Conservation (phyloP, 2,113 vertebrate genomes). For the Scomber colias region DNA sequence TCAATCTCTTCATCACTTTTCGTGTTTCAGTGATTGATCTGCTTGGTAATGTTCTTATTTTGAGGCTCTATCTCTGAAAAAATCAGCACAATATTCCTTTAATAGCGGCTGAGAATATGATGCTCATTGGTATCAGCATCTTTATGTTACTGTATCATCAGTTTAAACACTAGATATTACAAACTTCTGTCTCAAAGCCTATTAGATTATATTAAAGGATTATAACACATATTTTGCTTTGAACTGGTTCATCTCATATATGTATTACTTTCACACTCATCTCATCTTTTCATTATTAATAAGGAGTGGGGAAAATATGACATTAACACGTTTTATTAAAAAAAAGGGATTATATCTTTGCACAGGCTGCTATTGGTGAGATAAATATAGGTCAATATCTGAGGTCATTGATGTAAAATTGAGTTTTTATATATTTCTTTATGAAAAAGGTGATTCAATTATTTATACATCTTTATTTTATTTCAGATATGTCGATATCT, state of each 20-base stretch:
- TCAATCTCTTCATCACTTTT: constrained; percentile 23
- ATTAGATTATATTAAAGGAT: constrained; percentile 19
- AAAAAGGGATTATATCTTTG: no score
- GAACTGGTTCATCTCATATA: constrained; percentile 17
- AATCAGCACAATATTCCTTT: constrained; percentile 12
- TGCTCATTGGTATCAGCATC: not conserved
- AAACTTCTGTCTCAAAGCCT: not conserved
- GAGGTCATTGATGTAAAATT: no score
- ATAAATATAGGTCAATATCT: no score
- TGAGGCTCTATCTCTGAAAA: not conserved
- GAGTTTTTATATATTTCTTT: no score
- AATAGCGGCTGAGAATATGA: not conserved
- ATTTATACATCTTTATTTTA: no score
- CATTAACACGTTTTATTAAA: no score
- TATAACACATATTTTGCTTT: constrained; percentile 38
- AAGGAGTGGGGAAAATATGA: no score
- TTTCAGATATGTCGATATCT: no score
- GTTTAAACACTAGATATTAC: constrained; percentile 19
- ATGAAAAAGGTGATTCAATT: no score
- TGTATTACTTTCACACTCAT: constrained; percentile 18
- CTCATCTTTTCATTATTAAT: constrained; percentile 19
- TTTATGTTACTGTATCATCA: no score
- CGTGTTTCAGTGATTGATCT: constrained; percentile 38
- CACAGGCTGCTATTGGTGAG: no score
- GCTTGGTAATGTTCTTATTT: not conserved